These are phyloP conservation scores for Scartelaos histophorus DNA, from an alignment of 2,113 vertebrate species.

Conservation along the genomic window DNA sequence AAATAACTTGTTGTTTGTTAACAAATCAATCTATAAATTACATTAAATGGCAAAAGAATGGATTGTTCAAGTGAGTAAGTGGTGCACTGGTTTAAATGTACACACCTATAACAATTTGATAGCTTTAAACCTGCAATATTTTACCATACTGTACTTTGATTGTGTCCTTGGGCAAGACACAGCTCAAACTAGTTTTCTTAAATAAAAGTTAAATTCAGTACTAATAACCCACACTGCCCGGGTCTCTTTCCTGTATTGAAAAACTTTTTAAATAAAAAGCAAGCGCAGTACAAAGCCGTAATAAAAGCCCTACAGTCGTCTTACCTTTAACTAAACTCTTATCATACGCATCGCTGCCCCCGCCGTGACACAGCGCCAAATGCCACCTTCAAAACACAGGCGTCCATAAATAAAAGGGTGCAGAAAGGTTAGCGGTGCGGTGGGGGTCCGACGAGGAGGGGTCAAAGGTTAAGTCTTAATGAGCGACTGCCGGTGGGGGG, in stretches of 20 bases:
- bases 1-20: no score
- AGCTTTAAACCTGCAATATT: no score
- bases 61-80: no score
- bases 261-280: constrained; percentile 45
- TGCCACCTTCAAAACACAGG: constrained; percentile 40
- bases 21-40: no score
- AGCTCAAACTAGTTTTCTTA: constrained; percentile 31
- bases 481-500: constrained; percentile 37
- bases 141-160: not conserved
- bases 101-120: no score
- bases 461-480: constrained; percentile 40
- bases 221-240: constrained; percentile 48
- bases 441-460: constrained; percentile 37
- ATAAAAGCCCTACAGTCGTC: constrained; percentile 31
- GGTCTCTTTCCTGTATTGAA: constrained; percentile 39
- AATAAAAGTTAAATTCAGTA: constrained; percentile 42
- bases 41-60: no score
- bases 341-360: constrained; percentile 54
- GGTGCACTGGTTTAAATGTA: no score
- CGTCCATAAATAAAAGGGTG: constrained; percentile 36
- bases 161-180: not conserved
- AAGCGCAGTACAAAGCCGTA: constrained; percentile 42
- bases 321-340: constrained; percentile 57
- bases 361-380: constrained; percentile 44
- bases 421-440: constrained; percentile 55